Evolutionary conservation across 2,797 vertebrate genomes (phyloP), one percentile per base, ranked within the genome.

Genomic region (Varecia variegata): DNA sequence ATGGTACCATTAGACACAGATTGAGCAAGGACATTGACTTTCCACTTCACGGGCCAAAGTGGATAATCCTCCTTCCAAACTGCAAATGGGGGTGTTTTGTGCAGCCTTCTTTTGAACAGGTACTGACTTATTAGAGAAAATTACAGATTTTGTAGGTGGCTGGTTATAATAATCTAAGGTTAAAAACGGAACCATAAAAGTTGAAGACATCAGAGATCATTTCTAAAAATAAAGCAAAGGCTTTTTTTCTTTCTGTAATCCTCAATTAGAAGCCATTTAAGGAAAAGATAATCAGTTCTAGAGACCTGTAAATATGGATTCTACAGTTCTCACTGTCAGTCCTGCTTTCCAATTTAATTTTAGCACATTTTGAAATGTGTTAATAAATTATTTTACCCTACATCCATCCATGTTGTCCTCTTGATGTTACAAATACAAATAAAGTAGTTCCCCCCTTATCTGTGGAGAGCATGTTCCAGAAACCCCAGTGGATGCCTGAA

Each of bases 171-270:
- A 88, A 95, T 88, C 80, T 54, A 94, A 95, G 90, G 87, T 97
- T 97, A 97, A 97, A 97, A 98, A 96, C 80, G 95, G 95, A 97
- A 95, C 84, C n/a, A 87, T 86, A 90, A 83, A 97, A 94, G 73
- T 87, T 88, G 80, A 97, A 97, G 95, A 93, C 70, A 89, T 93
- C 74, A 97, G 95, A 96, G 76, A 89, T 92, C 32, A 20, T 79
- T 32, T 82, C 97, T 98, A 97, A 97, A 98, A 98, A 98, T 97
- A 98, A 93, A 96, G 74, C 45, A 80, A 94, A 80, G 27, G 45
- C 62, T 86, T 92, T 92, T 94, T 85, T 74, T 58, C 81, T 93
- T 85, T 92, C 71, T 71, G 32, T 94, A 97, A 95, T 92, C 83
- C 45, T 96, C 81, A 94, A 95, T 90, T 95, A 98, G 74, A 93